These are phyloP conservation scores for Pongo abelii DNA, from an alignment of 2,113 vertebrate species.

Conservation along the genomic window DNA sequence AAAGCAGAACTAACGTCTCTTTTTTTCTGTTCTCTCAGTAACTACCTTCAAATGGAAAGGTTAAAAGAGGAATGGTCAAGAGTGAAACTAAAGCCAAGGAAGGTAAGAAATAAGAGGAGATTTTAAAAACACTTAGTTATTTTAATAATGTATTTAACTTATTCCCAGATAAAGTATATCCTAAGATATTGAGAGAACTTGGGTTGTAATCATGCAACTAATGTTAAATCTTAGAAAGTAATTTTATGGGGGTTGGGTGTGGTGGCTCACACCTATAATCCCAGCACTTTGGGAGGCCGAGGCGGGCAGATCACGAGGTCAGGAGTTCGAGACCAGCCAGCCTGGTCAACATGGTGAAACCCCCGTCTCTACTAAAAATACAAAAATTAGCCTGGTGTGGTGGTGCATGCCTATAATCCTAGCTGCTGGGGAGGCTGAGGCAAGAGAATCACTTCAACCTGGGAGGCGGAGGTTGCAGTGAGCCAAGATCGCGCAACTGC, in stretches of 20 bases:
- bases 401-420: no score
- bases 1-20: constrained; percentile 16
- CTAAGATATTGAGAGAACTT: not conserved
- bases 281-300: no score
- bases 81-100: not conserved
- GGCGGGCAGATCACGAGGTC: no score
- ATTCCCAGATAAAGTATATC: not conserved
- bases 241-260: not conserved
- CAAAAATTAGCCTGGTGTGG: no score
- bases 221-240: constrained; percentile 8
- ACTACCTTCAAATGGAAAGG: not conserved
- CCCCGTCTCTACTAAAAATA: no score
- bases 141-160: constrained; percentile 36
- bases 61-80: not conserved
- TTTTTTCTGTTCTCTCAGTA: constrained; percentile 3
- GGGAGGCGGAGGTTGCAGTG: no score
- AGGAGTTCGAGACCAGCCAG: no score
- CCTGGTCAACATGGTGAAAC: no score
- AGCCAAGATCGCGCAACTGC: no score
- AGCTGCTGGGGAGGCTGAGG: no score
- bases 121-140: not conserved
- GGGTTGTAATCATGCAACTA: not conserved
- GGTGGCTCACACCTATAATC: no score
- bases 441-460: no score
- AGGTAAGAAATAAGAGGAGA: not conserved